These are phyloP conservation scores for Ormyrus nitidulus DNA, from an alignment of 2,888 invertebrate genomes.

Conservation along the genomic window DNA sequence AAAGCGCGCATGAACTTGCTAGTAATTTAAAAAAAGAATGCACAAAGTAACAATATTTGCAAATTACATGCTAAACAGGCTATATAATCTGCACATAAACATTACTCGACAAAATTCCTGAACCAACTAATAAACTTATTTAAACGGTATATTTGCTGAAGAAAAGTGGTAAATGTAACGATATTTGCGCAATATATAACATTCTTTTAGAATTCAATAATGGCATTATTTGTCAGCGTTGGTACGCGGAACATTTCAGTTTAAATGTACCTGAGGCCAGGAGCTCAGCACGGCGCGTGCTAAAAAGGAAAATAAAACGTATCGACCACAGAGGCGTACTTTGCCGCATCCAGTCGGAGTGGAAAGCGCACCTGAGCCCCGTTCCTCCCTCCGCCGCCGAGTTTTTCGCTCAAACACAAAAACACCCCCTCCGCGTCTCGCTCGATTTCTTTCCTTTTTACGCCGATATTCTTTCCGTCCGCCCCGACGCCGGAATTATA, in stretches of 20 bases:
- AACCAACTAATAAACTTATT: too few species aligned
- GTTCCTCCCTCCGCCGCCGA: neutral
- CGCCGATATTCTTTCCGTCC: neutral
- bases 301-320: conserved; percentile 36
- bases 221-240: conserved; percentile 38
- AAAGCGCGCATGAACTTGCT: too few species aligned
- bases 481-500: neutral
- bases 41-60: too few species aligned
- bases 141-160: neutral
- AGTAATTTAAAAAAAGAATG: too few species aligned
- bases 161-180: neutral
- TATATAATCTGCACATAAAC: too few species aligned
- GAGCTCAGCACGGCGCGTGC: neutral
- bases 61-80: too few species aligned
- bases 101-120: too few species aligned
- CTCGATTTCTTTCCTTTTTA: conserved; percentile 3
- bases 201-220: conserved; percentile 52
- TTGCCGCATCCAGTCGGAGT: conserved; percentile 1
- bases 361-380: conserved; percentile 49
- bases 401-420: conserved; percentile 20
- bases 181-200: conserved; percentile 34
- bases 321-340: conserved; percentile 35
- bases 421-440: neutral
- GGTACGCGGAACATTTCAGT: conserved; percentile 42
- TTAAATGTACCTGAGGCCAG: conserved; percentile 27